Base-by-base conservation (phyloP, 1,140 invertebrate species). In the Polypedilum pembai region DNA sequence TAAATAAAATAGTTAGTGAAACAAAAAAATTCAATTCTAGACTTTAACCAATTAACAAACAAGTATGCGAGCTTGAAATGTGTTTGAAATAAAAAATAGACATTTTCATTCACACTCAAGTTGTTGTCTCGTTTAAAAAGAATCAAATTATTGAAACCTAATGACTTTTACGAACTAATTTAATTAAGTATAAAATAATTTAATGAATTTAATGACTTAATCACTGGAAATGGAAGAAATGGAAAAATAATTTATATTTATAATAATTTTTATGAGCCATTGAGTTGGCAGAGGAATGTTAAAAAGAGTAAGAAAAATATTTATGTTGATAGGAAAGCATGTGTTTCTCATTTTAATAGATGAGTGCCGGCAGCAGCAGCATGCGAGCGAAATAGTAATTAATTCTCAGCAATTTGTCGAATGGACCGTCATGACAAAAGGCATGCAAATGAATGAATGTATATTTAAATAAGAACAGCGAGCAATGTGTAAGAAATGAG, bases 241-340 rank as follows among this genome's bases (percentile, higher is more conserved):
- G n/a, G n/a, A 56, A 56, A 56, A n/a, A n/a, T n/a, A 15, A n/a
- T 56, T 56, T 45, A 45, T 45, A 45, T 45, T 45, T 56, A 56
- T 56, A 56, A 56, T 56, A 56, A 56, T 56, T 56, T 56, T 56
- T 56, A 56, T 56, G 45, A 56, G n/a, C 45, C 45, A 56, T 56
- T 56, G 45, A 33, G 45, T 56, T 56, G 45, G 12, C 15, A 15
- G 8, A 56, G 45, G 45, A 56, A 56, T 12, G 12, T 12, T 15
- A 56, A 8, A 12, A 15, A 12, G 45, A 56, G 45, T 15, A 56
- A 56, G n/a, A 56, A 56, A 56, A 56, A 56, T 15, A 56, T 56
- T 56, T 56, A 56, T 56, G 45, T 56, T 56, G 45, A 56, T 56
- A 56, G 45, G 24, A 33, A 15, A 56, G 45, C 45, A 56, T 56